Conservation (phyloP, 2,888 invertebrate species). For the Erebia aethiops region DNA sequence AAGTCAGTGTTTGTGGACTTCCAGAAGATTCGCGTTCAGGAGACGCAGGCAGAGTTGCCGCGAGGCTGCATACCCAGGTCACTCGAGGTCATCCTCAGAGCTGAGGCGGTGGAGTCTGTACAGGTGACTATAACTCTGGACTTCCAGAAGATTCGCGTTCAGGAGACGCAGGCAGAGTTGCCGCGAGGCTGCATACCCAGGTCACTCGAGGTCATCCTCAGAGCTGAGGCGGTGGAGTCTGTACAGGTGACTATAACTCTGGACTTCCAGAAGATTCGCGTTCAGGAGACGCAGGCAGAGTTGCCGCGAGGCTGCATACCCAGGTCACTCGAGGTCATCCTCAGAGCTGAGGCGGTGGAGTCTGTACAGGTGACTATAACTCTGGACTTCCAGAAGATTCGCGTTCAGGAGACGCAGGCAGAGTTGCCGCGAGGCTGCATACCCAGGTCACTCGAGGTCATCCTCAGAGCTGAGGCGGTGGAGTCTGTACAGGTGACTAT, state of each 20-base stretch:
- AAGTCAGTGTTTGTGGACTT: conserved; percentile 98
- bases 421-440: conserved; percentile 98
- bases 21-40: conserved; percentile 98
- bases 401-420: conserved; percentile 98
- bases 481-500: conserved; percentile 93
- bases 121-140: conserved; percentile 89
- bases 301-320: conserved; percentile 98
- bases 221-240: conserved; percentile 97
- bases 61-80: conserved; percentile 98
- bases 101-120: conserved; percentile 97
- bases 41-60: conserved; percentile 98
- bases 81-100: conserved; percentile 96
- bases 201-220: conserved; percentile 95
- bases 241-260: conserved; percentile 89
- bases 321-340: conserved; percentile 95
- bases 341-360: conserved; percentile 98
- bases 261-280: conserved; percentile 98
- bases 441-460: conserved; percentile 97
- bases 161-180: conserved; percentile 98
- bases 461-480: conserved; percentile 97
- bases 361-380: conserved; percentile 89
- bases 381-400: conserved; percentile 98
- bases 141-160: conserved; percentile 98
- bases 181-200: conserved; percentile 98
- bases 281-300: conserved; percentile 99